Evolutionary conservation across 2,113 vertebrate species (phyloP), one percentile per base, ranked within the genome.

Genomic region (Megalops atlanticus): DNA sequence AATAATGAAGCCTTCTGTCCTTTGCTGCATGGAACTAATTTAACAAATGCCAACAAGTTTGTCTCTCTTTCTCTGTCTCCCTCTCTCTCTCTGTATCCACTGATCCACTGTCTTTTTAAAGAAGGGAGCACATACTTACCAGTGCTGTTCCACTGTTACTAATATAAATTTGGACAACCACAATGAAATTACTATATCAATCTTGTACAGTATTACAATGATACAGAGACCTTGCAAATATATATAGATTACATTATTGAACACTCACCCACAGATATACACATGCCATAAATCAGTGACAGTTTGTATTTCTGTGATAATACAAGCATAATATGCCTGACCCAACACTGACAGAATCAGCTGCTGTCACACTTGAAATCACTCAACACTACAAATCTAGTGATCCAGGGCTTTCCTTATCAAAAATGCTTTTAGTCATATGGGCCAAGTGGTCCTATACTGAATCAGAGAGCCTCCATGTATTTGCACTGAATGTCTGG

Each of bases 21-120:
- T 35, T 33, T 47, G 49, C 69, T 86, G 84, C 86, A 88, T 85
- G 83, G 54, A 86, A 84, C 77, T 86, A 83, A 85, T 86, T 84
- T 78, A 80, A 81, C 45, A 36, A 54, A 76, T 54, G 54, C 27
- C n/a, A 1, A 21, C 64, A 40, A 70, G 45, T 70, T 77, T 41
- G 54, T 74, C 18, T 52, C 0, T 18, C 45, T 36, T 69, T 70
- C n/a, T 64, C 43, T 70, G 72, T 15, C 39, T 81, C 31, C 18
- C 10, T 36, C n/a, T n/a, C n/a, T n/a, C n/a, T n/a, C n/a, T n/a
- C n/a, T n/a, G n/a, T n/a, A n/a, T n/a, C n/a, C n/a, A n/a, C 7
- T 72, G 38, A 40, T n/a, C n/a, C n/a, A n/a, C n/a, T n/a, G n/a
- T n/a, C n/a, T n/a, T n/a, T n/a, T n/a, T n/a, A n/a, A n/a, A 36